Percentiles rank a stretch among this genome's conserved stretches.
Conservation (phyloP, 2,888 invertebrate genomes). For the Polyommatus icarus region DNA sequence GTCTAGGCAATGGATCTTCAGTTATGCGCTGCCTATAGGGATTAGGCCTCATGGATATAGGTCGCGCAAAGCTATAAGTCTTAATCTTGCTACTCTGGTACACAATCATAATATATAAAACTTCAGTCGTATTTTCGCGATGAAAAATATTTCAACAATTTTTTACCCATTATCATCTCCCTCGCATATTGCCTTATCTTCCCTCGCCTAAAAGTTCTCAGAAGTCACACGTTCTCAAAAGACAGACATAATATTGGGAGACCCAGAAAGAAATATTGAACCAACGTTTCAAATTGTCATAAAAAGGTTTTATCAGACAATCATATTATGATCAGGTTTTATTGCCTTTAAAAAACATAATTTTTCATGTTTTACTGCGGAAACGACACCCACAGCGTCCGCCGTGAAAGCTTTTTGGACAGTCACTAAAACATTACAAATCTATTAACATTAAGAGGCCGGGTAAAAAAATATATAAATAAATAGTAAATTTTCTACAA, state of each 20-base stretch:
- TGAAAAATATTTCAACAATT: no score
- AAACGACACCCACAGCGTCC: slow-evolving; percentile 13
- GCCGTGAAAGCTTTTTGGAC: slow-evolving; percentile 15
- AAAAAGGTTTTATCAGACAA: slow-evolving; percentile 1
- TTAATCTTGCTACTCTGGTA: no score
- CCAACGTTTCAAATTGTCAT: slow-evolving; percentile 5
- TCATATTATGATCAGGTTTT: slow-evolving; percentile 5
- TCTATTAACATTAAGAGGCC: slow-evolving; percentile 8
- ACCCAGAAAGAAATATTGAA: not conserved
- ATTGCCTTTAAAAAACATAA: slow-evolving; percentile 14
- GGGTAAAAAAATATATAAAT: no score
- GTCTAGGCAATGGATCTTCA: no score
- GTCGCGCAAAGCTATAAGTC: no score
- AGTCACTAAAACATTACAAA: not conserved
- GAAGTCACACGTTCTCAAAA: not conserved
- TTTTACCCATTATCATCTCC: no score
- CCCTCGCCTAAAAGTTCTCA: not conserved
- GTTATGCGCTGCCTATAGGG: no score
- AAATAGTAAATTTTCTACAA: no score
- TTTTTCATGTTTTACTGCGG: slow-evolving; percentile 21
- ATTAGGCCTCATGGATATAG: no score
- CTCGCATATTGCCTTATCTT: not conserved
- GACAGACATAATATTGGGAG: no score
- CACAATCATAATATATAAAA: no score
- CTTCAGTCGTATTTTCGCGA: no score